phyloP scores from a whole-genome alignment of 2,888 invertebrate genomes.

The Philopedon plagiatum region DNA sequence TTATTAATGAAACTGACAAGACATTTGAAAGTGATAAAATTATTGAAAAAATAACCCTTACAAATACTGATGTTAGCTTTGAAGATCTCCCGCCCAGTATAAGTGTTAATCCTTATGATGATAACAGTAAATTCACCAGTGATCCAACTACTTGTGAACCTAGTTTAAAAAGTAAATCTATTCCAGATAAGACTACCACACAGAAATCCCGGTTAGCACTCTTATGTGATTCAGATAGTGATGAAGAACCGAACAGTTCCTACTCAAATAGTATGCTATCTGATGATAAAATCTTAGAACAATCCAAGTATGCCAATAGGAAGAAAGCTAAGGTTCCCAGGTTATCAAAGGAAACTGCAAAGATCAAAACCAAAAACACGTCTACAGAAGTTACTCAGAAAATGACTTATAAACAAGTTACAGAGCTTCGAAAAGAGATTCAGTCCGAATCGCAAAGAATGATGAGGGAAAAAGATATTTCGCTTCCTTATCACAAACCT shows the following conservation, averaged over 20 bases:
- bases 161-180: too few species aligned
- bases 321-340: slow-evolving; percentile 9
- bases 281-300: slow-evolving; percentile 45
- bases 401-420: slow-evolving; percentile 79
- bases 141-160: too few species aligned
- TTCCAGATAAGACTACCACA: slow-evolving; percentile 10
- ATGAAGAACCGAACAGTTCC: slow-evolving; percentile 63
- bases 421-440: slow-evolving; percentile 81
- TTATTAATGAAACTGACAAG: too few species aligned
- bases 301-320: slow-evolving; percentile 47
- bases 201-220: slow-evolving; percentile 64
- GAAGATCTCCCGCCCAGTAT: too few species aligned
- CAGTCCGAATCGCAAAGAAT: slow-evolving; percentile 88
- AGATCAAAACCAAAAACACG: slow-evolving; percentile 31
- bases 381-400: slow-evolving; percentile 44
- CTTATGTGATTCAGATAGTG: slow-evolving; percentile 74
- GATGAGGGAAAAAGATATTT: slow-evolving; percentile 81
- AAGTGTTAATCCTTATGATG: too few species aligned
- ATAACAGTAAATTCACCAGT: too few species aligned
- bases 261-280: slow-evolving; percentile 40
- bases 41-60: slow-evolving; percentile 45
- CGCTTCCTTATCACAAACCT: slow-evolving; percentile 90
- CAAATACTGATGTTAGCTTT: not conserved
- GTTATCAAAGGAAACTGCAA: slow-evolving; percentile 14
- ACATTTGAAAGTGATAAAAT: slow-evolving; percentile 37